phyloP scores from a whole-genome alignment of 2,113 vertebrate genomes.

The Herpailurus yagouaroundi region DNA sequence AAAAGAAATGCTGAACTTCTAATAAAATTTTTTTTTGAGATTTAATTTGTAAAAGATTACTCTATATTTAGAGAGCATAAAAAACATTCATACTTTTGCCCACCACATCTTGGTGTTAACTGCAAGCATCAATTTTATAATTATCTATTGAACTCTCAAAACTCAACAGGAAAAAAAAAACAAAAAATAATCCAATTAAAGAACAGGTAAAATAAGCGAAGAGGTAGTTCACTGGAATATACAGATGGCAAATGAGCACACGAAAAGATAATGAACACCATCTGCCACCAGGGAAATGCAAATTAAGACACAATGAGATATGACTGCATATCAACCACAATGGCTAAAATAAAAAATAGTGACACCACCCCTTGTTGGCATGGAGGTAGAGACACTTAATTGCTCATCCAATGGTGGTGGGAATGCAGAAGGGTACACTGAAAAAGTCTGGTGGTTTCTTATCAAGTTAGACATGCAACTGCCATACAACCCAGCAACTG shows the following conservation, averaged over 20 bases:
- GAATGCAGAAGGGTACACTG: not conserved
- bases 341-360: not conserved
- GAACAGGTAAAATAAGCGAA: not conserved
- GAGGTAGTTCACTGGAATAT: not conserved
- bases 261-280: not conserved
- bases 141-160: not conserved
- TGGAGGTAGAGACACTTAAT: not conserved
- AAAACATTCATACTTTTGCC: not conserved
- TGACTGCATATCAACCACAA: not conserved
- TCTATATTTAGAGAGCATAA: not conserved
- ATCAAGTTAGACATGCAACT: not conserved
- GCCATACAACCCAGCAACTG: not conserved
- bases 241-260: not conserved
- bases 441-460: not conserved
- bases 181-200: not conserved
- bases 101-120: not conserved
- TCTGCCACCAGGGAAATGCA: not conserved
- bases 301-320: not conserved
- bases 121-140: not conserved
- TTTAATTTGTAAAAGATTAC: too few species aligned
- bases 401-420: not conserved
- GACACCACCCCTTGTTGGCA: not conserved
- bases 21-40: not conserved
- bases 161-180: not conserved
- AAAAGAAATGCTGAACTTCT: not conserved